Conservation (phyloP, 2,113 vertebrate genomes). For the Scatophagus argus region DNA sequence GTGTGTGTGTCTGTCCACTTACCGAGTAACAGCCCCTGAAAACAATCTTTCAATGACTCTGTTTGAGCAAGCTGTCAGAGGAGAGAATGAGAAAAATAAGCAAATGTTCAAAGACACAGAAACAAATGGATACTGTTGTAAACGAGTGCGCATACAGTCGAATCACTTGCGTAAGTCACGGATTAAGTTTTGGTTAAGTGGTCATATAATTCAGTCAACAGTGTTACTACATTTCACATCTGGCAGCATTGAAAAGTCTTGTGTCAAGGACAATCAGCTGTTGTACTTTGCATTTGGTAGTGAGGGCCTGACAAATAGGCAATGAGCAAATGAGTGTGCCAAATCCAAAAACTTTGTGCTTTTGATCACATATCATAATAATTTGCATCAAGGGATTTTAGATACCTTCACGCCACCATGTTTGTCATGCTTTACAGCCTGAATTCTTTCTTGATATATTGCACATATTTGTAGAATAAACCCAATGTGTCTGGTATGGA, state of each 20-base stretch:
- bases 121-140: slow-evolving; percentile 19
- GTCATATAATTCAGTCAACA: slow-evolving; percentile 2
- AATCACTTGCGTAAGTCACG: background rate
- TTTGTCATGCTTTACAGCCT: background rate
- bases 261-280: slow-evolving; percentile 23
- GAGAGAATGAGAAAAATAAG: slow-evolving; percentile 49
- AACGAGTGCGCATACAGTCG: background rate
- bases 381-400: background rate
- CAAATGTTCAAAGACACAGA: slow-evolving; percentile 20
- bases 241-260: slow-evolving; percentile 15
- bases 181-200: background rate
- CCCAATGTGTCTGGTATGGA: background rate
- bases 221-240: slow-evolving; percentile 17
- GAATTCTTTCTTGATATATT: background rate
- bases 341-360: slow-evolving; percentile 21
- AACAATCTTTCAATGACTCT: slow-evolving; percentile 97
- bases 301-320: background rate
- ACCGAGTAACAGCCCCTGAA: slow-evolving; percentile 97
- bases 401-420: background rate
- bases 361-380: slow-evolving; percentile 7
- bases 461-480: background rate
- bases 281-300: slow-evolving; percentile 2
- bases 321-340: slow-evolving; percentile 7
- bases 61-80: slow-evolving; percentile 91
- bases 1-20: slow-evolving; percentile 60